Evolutionary conservation across 1,140 invertebrate species (phyloP), one percentile per base, ranked within the genome.

Genomic region (Monomorium pharaonis): DNA sequence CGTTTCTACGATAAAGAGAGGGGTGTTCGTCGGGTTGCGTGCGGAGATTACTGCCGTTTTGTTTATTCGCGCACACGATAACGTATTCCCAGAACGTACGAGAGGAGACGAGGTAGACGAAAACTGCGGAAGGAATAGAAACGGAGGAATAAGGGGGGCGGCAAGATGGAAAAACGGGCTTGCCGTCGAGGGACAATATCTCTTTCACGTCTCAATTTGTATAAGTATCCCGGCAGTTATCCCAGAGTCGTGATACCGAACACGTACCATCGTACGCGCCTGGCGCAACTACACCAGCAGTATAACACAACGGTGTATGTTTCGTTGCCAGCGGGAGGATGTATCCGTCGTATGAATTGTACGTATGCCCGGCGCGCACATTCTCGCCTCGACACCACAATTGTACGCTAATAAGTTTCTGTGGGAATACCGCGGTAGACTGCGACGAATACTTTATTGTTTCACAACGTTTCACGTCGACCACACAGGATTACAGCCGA

Each of bases 401-500:
- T 88, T 89, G 88, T 84, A 85, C 90, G 86, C 77, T 92, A 93
- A 93, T 92, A 93, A 92, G 91, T 92, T 93, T 89, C 91, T 86
- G 58, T 90, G 91, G 91, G 91, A 92, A 92, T 92, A 90, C 87
- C 37, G 58, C 30, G 75, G 21, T 37, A 54, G 42, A n/a, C n/a
- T 75, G 60, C 83, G 65, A 67, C 44, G 86, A 65, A 89, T 90
- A 89, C 84, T 91, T 91, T 91, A 91, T 92, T 92, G 87, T n/a
- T n/a, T n/a, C n/a, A n/a, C n/a, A n/a, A n/a, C 70, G 87, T 92
- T 91, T 92, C 86, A 88, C 85, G 87, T 89, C 89, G 80, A 77
- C 75, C 78, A 24, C 60, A 51, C 74, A 77, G 56, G 33, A 3
- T 65, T 77, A 80, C 76, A 58, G 24, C 47, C 44, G 18, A 18